Evolutionary conservation across 2,888 invertebrate genomes (phyloP).

Genomic region (Cerastis leucographa): DNA sequence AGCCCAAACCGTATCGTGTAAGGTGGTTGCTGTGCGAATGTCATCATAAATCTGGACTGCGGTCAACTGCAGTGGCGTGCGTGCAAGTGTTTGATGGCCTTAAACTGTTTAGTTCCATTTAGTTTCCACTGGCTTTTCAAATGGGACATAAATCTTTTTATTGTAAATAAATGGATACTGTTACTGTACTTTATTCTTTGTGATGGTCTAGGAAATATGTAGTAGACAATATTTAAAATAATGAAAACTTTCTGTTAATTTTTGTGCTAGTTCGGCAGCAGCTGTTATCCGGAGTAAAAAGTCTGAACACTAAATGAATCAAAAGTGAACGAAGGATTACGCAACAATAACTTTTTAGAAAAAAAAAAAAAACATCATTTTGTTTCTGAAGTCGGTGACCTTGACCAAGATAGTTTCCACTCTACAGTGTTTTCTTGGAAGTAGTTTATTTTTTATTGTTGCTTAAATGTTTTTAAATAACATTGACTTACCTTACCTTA

Average conservation of each 20-base stretch:
- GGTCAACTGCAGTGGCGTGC: slow-evolving; percentile 28
- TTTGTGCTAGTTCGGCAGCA: neutral
- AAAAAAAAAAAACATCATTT: too few species aligned
- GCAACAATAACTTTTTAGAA: neutral
- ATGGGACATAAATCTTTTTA: neutral
- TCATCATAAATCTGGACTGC: slow-evolving; percentile 52
- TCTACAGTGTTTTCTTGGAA: neutral
- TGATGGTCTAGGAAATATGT: neutral
- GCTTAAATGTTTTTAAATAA: neutral
- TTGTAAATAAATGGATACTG: neutral
- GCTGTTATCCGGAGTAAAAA: neutral
- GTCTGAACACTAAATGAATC: neutral
- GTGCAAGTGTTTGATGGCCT: slow-evolving; percentile 28
- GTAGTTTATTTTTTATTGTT: neutral
- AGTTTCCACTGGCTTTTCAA: slow-evolving; percentile 4
- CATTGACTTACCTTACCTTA: neutral
- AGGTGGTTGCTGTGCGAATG: slow-evolving; percentile 35
- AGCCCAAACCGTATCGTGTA: slow-evolving; percentile 45
- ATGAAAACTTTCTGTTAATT: neutral
- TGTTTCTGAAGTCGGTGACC: too few species aligned
- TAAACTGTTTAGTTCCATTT: slow-evolving; percentile 14
- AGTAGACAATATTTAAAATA: neutral
- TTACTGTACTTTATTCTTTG: neutral
- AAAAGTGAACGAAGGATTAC: neutral
- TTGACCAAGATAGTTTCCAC: neutral